A percentile compares a stretch with the other conserved stretches of the same genome.
These are phyloP conservation scores for Enteromius paludinosus DNA, from an alignment of 2,797 vertebrate species.

Conservation along the genomic window DNA sequence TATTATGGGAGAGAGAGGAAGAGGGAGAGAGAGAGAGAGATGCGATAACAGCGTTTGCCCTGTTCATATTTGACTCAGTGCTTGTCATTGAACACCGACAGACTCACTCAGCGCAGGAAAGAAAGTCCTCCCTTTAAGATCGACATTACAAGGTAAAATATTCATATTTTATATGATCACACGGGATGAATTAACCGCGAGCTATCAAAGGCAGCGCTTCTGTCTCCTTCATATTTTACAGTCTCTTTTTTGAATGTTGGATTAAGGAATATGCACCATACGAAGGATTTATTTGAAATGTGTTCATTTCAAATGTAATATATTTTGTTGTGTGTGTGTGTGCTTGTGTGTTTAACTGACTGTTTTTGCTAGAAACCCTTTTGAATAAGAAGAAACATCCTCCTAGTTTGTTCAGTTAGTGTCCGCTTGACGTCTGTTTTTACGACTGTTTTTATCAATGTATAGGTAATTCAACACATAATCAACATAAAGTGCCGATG, in stretches of 20 bases:
- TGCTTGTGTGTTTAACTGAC: neutral
- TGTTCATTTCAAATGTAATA: neutral
- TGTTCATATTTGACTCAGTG: conserved; percentile 73
- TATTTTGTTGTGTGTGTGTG: neutral
- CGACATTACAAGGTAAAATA: conserved; percentile 70
- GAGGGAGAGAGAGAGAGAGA: conserved; percentile 37
- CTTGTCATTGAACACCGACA: conserved; percentile 69
- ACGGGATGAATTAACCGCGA: conserved; percentile 30
- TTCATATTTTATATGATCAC: conserved; percentile 1
- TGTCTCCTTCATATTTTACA: conserved; percentile 24
- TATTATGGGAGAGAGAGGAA: conserved; percentile 36
- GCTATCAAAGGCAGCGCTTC: conserved; percentile 37
- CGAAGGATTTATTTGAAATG: neutral
- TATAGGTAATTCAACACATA: neutral
- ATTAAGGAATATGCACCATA: conserved; percentile 1
- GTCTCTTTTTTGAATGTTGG: conserved; percentile 2
- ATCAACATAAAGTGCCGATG: conserved; percentile 7
- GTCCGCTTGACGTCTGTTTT: neutral
- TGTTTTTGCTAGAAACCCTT: neutral
- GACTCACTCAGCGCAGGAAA: conserved; percentile 60
- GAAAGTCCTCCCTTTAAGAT: conserved; percentile 69
- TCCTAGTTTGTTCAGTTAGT: neutral
- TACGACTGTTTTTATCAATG: neutral
- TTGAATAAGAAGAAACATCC: neutral
- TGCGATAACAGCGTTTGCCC: conserved; percentile 69